Base-by-base conservation (phyloP, 2,888 invertebrate genomes). In the Nomada fabriciana region DNA sequence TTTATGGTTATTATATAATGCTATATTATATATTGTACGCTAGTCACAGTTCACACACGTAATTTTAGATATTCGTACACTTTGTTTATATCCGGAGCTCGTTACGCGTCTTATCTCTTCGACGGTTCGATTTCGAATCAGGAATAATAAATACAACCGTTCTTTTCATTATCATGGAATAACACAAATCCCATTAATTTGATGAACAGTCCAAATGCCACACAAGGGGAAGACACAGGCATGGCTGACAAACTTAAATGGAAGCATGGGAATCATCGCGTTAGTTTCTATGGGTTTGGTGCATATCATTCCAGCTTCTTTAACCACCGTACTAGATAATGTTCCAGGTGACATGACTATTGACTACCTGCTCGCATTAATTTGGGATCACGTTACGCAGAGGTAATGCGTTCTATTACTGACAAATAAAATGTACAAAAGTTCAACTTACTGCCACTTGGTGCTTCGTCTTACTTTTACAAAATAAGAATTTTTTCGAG, bases 171-270 rank as follows among this genome's bases (percentile, higher is more conserved):
- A 29, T 29, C 7, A 29, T 29, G 29, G 25, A 25, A 25, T 25
- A 25, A 25, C 25, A n/a, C n/a, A n/a, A n/a, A n/a, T 25, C 25
- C 25, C 25, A 25, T 25, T 25, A 36, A 36, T n/a, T 60, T 63
- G n/a, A 3, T 23, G 50, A 72, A 61, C 57, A 92, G 92, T 91
- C 4, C 50, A 82, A 0, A 80, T 88, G 7, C 78, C 90, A 7
- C 86, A 86, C 64, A 81, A 81, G 52, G 91, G 91, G 74, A 91
- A 91, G 13, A 50, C 83, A 82, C 36, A 7, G 7, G 36, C 36
- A 36, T 36, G 36, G 36, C 36, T 36, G 36, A 7, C 36, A 36
- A 36, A 84, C 20, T 64, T 65, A 1, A 88, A 89, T 81, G 90
- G 87, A 2, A 86, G 88, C 0, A 65, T 82, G 9, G n/a, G 47